These are phyloP conservation scores for Rhagonycha fulva DNA, from an alignment of 2,888 invertebrate genomes.

Conservation along the genomic window DNA sequence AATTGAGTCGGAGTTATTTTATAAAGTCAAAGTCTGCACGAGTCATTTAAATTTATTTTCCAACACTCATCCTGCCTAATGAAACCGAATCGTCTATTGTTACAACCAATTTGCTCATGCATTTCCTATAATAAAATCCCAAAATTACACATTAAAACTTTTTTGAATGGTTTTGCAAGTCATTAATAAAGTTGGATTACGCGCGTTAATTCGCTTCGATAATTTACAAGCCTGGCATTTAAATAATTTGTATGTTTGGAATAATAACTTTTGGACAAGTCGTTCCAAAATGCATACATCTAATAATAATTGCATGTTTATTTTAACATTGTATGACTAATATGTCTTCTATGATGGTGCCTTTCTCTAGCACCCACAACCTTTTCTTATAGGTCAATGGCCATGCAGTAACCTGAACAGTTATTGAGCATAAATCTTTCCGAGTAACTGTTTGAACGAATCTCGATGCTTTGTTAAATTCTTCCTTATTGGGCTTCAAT, in stretches of 20 bases:
- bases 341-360: not conserved
- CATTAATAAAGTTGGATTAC: not conserved
- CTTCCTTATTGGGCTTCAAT: slow-evolving; percentile 11
- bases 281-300: not conserved
- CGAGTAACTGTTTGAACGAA: slow-evolving; percentile 16
- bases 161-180: not conserved
- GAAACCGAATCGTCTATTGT: not conserved
- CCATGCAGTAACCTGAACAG: slow-evolving; percentile 24
- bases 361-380: slow-evolving; percentile 12
- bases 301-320: not conserved
- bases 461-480: slow-evolving; percentile 8
- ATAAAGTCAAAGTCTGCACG: not conserved
- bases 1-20: not conserved
- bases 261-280: not conserved
- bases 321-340: not conserved
- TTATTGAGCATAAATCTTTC: slow-evolving; percentile 15
- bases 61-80: not conserved
- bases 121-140: not conserved
- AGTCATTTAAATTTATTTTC: not conserved
- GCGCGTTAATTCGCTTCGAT: not conserved
- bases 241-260: not conserved
- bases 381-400: slow-evolving; percentile 23
- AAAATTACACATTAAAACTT: not conserved
- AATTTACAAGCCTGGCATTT: not conserved
- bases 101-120: not conserved